Conservation (phyloP, 2,113 vertebrate species). For the Steatornis caripensis region DNA sequence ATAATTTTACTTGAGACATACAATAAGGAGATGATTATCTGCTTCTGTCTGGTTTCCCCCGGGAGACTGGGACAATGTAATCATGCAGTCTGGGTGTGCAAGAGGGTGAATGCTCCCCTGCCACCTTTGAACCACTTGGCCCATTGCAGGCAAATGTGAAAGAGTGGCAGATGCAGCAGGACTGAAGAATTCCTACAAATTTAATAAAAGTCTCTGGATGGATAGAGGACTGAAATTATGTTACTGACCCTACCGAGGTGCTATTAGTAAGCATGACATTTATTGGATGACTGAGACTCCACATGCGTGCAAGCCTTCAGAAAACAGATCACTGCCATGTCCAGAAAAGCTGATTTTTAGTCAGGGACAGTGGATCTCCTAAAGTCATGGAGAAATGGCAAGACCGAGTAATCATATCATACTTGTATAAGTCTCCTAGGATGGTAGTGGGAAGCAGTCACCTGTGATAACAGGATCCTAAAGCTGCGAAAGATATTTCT, state of each 20-base stretch:
- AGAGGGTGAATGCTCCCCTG: neutral
- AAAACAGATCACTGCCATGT: neutral
- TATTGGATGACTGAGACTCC: neutral
- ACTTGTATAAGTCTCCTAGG: neutral
- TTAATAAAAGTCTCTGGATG: neutral
- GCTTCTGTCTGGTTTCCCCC: neutral
- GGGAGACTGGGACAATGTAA: neutral
- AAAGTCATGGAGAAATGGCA: neutral
- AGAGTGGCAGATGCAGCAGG: neutral
- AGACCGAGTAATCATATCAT: neutral
- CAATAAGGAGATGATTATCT: neutral
- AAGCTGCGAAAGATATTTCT: neutral
- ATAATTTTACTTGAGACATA: neutral
- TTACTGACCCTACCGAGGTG: neutral
- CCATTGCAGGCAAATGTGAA: neutral
- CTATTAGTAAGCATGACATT: neutral
- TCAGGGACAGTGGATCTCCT: neutral
- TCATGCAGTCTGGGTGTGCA: neutral
- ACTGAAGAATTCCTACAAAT: neutral
- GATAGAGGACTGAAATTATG: neutral
- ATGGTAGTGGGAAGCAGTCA: neutral
- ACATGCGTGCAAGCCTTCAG: neutral
- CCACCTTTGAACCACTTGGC: accelerated
- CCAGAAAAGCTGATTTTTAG: neutral
- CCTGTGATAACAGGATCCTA: neutral